Percentiles rank a stretch among this genome's conserved stretches.
phyloP scores from a whole-genome alignment of 2,888 invertebrate species.

The Gymnosoma rotundatum region DNA sequence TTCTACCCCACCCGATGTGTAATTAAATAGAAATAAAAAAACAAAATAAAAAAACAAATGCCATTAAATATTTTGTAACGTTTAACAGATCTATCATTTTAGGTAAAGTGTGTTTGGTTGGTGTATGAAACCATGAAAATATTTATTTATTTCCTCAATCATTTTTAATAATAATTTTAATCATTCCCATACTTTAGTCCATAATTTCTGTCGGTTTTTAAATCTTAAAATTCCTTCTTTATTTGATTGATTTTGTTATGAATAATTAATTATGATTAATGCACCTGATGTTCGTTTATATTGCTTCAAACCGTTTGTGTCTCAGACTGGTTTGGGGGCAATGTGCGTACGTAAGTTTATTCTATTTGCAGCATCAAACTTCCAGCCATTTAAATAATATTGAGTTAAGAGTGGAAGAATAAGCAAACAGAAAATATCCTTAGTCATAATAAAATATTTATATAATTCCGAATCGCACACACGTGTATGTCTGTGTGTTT shows the following conservation, averaged over 20 bases:
- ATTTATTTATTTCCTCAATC: constrained; percentile 61
- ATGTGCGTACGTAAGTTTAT: constrained; percentile 3
- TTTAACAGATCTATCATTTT: constrained; percentile 62
- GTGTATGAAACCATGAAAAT: constrained; percentile 43
- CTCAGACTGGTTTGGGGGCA: constrained; percentile 34
- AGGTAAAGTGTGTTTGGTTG: constrained; percentile 15
- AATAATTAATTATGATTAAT: constrained; percentile 71
- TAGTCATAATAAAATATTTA: constrained; percentile 55
- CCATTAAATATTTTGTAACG: constrained; percentile 50
- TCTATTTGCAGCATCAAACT: not conserved
- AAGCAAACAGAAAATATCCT: constrained; percentile 34
- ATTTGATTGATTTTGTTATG: constrained; percentile 71
- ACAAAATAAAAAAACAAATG: not conserved
- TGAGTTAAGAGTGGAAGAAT: constrained; percentile 16
- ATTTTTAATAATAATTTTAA: constrained; percentile 46
- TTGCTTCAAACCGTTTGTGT: constrained; percentile 24
- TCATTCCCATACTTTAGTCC: constrained; percentile 22
- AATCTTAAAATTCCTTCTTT: constrained; percentile 51
- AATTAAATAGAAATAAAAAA: constrained; percentile 48
- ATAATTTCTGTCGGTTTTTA: constrained; percentile 23
- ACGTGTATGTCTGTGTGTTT: not conserved
- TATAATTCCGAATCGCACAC: not conserved
- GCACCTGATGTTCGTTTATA: constrained; percentile 63
- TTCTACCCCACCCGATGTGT: constrained; percentile 36
- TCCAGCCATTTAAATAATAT: not conserved